A percentile compares a stretch with the other conserved stretches of the same genome.
Conservation (phyloP, 2,797 vertebrate species). For the Sarcoramphus papa region DNA sequence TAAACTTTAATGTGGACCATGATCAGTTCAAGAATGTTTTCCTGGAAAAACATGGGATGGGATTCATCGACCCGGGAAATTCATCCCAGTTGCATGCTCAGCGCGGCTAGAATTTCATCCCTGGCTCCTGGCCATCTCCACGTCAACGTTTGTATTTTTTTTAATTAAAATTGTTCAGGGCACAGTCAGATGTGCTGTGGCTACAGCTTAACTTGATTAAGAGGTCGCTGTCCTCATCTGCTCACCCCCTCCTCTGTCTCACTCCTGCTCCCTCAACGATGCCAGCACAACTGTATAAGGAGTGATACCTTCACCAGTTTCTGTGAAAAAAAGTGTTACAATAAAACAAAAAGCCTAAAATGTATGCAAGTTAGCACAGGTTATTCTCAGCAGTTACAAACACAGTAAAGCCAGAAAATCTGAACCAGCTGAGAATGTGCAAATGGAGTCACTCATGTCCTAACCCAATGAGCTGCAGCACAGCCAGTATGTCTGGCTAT, state of each 20-base stretch:
- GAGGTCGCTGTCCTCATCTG: background rate
- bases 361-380: background rate
- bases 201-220: conserved; percentile 10
- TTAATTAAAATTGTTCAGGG: background rate
- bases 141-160: background rate
- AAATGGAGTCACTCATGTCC: background rate
- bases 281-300: background rate
- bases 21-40: background rate
- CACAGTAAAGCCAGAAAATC: background rate
- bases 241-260: background rate
- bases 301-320: background rate
- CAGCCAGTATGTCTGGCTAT: background rate
- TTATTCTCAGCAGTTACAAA: background rate
- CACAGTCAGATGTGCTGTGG: background rate
- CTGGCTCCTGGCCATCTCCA: background rate
- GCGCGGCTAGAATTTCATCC: background rate
- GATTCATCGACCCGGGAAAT: background rate
- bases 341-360: background rate
- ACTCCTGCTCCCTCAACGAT: background rate
- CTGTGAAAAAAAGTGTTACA: background rate
- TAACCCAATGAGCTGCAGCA: background rate
- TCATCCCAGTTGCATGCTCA: background rate
- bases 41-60: background rate
- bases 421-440: background rate
- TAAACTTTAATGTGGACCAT: background rate